Evolutionary conservation across 2,888 invertebrate genomes (phyloP).

Genomic region (Campoplex nolae): DNA sequence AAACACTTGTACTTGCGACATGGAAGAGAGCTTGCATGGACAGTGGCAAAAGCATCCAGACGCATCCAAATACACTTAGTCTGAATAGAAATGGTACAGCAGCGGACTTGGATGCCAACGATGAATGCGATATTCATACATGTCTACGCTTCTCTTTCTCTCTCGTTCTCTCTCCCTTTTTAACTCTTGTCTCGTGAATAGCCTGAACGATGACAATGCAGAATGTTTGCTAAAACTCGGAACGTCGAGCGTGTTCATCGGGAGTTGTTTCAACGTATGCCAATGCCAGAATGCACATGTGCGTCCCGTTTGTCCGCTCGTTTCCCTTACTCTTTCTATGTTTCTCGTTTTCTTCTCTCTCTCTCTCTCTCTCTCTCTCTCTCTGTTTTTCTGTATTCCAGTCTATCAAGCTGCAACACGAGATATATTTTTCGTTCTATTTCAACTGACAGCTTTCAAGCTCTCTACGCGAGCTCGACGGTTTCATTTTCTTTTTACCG

Average conservation of each 20-base stretch:
- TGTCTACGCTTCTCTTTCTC: constrained; percentile 29
- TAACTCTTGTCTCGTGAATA: constrained; percentile 33
- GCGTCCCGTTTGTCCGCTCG: constrained; percentile 24
- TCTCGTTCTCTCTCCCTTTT: not conserved
- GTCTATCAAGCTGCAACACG: not conserved
- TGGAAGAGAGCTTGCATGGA: not conserved
- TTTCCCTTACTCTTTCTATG: not conserved
- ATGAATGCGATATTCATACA: constrained; percentile 59
- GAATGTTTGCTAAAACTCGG: constrained; percentile 63
- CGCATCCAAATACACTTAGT: constrained; percentile 46
- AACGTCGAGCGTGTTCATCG: constrained; percentile 13
- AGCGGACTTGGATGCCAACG: constrained; percentile 42
- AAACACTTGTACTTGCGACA: not conserved
- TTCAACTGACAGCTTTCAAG: constrained; percentile 22
- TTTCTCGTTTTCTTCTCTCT: too few species aligned
- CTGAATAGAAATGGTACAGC: constrained; percentile 38
- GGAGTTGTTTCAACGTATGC: constrained; percentile 40
- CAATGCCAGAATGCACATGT: constrained; percentile 53
- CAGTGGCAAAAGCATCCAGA: constrained; percentile 37
- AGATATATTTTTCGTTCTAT: constrained; percentile 39
- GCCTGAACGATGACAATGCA: constrained; percentile 58
- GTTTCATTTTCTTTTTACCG: not conserved
- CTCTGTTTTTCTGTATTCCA: not conserved
- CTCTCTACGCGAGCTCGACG: constrained; percentile 22
- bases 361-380: not conserved